A percentile compares a stretch with the other conserved stretches of the same genome.
Evolutionary conservation across 1,140 invertebrate genomes (phyloP).

Genomic region (Cyclargus thomasi): DNA sequence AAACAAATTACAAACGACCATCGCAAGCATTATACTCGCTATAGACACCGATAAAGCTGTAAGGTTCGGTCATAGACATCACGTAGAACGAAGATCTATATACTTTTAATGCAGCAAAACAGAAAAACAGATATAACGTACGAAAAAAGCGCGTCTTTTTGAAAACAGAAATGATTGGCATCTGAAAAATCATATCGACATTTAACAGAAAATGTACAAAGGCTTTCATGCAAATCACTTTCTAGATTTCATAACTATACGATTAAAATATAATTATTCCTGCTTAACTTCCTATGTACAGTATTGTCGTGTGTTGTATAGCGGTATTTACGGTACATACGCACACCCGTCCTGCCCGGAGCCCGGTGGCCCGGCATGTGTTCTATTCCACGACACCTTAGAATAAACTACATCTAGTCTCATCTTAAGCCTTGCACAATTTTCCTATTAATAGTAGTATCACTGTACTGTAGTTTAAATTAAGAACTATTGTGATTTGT

Average conservation of each 20-base stretch:
- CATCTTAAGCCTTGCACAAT: constrained; percentile 23
- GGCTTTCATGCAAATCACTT: no score
- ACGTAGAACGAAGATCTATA: neutral
- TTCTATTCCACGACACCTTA: constrained; percentile 68
- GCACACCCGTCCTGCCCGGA: constrained; percentile 58
- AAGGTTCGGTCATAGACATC: neutral
- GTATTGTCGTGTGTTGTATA: no score
- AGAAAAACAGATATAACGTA: no score
- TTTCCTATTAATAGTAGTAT: constrained; percentile 12
- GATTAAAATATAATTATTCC: no score
- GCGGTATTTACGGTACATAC: neutral
- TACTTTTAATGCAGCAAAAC: no score
- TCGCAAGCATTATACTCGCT: neutral
- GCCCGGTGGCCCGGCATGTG: constrained; percentile 50
- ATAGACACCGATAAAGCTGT: constrained; percentile 3
- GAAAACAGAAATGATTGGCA: no score
- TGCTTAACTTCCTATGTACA: no score
- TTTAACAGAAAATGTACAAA: no score
- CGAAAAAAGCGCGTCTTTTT: no score
- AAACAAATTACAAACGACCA: constrained; percentile 30
- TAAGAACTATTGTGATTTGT: neutral
- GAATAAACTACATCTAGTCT: constrained; percentile 13
- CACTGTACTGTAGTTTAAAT: constrained; percentile 8
- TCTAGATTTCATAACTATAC: no score
- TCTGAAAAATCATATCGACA: no score